Evolutionary conservation across 2,888 invertebrate species (phyloP), one percentile per base, ranked within the genome.

Genomic region (Priocnemis perturbator): DNA sequence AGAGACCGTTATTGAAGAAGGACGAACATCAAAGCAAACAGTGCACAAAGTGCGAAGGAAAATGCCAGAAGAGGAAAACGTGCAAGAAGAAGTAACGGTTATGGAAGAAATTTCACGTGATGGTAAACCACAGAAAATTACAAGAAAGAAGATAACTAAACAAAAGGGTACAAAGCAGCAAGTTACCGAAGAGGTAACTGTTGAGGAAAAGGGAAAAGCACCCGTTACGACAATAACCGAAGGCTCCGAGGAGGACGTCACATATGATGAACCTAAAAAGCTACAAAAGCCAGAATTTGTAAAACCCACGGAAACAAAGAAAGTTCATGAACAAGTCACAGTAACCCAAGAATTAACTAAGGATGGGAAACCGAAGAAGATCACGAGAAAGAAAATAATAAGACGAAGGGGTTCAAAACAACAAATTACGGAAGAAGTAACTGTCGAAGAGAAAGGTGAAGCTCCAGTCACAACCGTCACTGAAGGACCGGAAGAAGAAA

Each of bases 121-220:
- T 67, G 89, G 88, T 1, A 88, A 87, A 60, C 74, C 86, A 0
- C 86, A 57, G 47, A 81, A 76, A 47, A 76, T 75, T 14, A 88
- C 87, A 90, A 90, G 2, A 79, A 91, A 89, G 69, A 90, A 90
- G 0, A 88, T 90, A 0, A 88, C 90, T 2, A 91, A 89, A 74
- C 89, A 89, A 60, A 89, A 89, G 61, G 91, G 90, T 0, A 14
- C 55, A n/a, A 73, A 79, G 73, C 47, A 77, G 73, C 73, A 79
- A 3, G 74, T 81, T 1, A 82, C 74, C 5, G 82, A 86, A 65
- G 76, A 90, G 44, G 73, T 87, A 0, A 90, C 81, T 0, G 76
- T 81, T 0, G 76, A 83, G 48, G 83, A 82, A 60, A 69, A 81
- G 61, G 84, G 81, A 0, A 77, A 78, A 20, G 62, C 55, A 4